phyloP scores from a whole-genome alignment of 2,113 vertebrate genomes.

The Python bivittatus region DNA sequence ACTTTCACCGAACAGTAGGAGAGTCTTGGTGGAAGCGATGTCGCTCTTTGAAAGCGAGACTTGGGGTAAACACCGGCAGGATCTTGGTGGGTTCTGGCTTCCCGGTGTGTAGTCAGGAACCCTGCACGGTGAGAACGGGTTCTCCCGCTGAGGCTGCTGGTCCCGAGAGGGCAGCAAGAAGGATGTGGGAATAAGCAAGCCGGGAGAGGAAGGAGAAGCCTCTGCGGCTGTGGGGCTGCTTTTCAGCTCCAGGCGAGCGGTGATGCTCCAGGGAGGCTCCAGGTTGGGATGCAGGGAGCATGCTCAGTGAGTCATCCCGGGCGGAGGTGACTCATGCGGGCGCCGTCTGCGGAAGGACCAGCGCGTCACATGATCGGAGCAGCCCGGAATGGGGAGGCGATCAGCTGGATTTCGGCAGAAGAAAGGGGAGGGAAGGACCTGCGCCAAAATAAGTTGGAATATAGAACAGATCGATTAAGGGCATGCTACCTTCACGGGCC shows the following conservation, averaged over 20 bases:
- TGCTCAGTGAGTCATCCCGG: conserved; percentile 40
- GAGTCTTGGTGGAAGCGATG: too few species aligned
- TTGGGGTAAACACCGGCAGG: too few species aligned
- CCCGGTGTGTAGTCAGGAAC: not conserved
- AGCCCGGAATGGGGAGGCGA: conserved; percentile 2
- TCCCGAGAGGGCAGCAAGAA: not conserved
- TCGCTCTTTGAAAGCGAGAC: too few species aligned
- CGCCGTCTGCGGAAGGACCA: conserved; percentile 60
- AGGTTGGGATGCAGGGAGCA: conserved; percentile 48
- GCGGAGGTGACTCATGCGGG: conserved; percentile 48
- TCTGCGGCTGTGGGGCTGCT: not conserved
- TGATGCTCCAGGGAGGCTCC: conserved; percentile 3
- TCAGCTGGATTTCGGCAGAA: not conserved
- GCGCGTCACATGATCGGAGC: conserved; percentile 63
- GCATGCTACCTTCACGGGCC: too few species aligned
- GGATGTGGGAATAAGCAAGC: not conserved
- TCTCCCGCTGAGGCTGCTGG: not conserved
- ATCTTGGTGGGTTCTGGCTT: not conserved
- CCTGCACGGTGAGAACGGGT: not conserved
- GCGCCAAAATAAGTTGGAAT: too few species aligned
- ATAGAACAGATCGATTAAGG: too few species aligned
- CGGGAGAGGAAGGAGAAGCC: not conserved
- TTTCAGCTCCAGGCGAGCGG: not conserved
- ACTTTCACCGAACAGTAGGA: too few species aligned
- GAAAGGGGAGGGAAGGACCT: too few species aligned